phyloP scores from a whole-genome alignment of 2,888 invertebrate species.

The Amblyjoppa fuscipennis region DNA sequence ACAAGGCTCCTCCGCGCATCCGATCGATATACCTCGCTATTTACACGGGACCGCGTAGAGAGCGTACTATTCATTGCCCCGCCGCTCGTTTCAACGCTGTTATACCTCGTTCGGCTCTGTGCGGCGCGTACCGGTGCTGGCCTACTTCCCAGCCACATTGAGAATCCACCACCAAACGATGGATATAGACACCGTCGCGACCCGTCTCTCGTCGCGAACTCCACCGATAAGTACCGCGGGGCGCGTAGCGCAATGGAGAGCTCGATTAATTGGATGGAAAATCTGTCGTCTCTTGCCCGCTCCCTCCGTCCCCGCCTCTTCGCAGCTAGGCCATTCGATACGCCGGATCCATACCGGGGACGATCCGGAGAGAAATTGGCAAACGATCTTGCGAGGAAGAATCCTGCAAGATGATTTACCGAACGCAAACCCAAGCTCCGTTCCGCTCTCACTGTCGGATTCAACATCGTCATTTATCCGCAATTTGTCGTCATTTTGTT shows the following conservation, averaged over 20 bases:
- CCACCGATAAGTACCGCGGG: constrained; percentile 40
- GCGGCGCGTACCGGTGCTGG: constrained; percentile 30
- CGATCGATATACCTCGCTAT: constrained; percentile 58
- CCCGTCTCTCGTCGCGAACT: constrained; percentile 37
- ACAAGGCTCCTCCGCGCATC: constrained; percentile 24
- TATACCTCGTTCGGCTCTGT: constrained; percentile 39
- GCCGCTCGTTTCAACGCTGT: constrained; percentile 40
- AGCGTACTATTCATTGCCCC: constrained; percentile 54
- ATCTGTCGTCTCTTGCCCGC: constrained; percentile 31
- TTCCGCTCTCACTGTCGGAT: too few relatives aligned
- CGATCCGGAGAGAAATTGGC: constrained; percentile 19
- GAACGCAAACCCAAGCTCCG: neutral
- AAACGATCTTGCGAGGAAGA: constrained; percentile 6
- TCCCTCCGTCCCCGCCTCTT: neutral
- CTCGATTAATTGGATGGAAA: constrained; percentile 59
- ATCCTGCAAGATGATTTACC: neutral
- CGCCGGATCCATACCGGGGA: neutral
- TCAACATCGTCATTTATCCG: too few relatives aligned
- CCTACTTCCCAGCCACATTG: constrained; percentile 54
- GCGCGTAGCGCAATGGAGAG: constrained; percentile 12
- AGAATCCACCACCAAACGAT: constrained; percentile 15
- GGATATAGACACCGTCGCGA: neutral
- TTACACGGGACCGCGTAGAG: constrained; percentile 43
- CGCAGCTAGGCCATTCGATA: neutral
- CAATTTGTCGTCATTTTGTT: too few relatives aligned